phyloP scores from a whole-genome alignment of 2,888 invertebrate species.

The Griposia aprilina region DNA sequence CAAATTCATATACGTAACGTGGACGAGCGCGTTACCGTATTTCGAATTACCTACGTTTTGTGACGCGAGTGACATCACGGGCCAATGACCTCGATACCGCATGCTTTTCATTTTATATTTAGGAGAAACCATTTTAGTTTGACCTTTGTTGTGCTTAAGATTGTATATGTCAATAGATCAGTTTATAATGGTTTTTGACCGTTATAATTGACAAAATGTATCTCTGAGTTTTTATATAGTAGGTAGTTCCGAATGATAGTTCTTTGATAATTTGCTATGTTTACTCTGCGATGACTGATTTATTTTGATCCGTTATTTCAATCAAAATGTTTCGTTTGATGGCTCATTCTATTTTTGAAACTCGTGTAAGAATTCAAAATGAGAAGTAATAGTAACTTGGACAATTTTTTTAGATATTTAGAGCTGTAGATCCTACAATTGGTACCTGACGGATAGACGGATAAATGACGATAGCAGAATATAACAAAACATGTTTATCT shows the following conservation, averaged over 20 bases:
- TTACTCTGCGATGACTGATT: constrained; percentile 34
- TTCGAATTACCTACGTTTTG: constrained; percentile 61
- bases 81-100: constrained; percentile 66
- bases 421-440: background rate
- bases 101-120: constrained; percentile 67
- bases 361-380: constrained; percentile 9
- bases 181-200: constrained; percentile 49
- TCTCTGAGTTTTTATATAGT: constrained; percentile 31
- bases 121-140: constrained; percentile 60
- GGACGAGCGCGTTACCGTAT: constrained; percentile 63
- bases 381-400: background rate
- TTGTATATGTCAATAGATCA: constrained; percentile 54
- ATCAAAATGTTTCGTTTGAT: constrained; percentile 27
- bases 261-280: constrained; percentile 40
- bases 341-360: constrained; percentile 29
- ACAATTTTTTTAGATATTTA: background rate
- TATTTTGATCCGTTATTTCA: constrained; percentile 44
- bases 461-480: constrained; percentile 25
- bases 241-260: constrained; percentile 25
- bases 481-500: constrained; percentile 31
- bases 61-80: constrained; percentile 68
- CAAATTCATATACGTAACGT: constrained; percentile 65
- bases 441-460: constrained; percentile 41
- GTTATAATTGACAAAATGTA: constrained; percentile 60
- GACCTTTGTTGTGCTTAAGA: constrained; percentile 50